Evolutionary conservation across 2,797 vertebrate genomes (phyloP).

Genomic region (Protonibea diacanthus): DNA sequence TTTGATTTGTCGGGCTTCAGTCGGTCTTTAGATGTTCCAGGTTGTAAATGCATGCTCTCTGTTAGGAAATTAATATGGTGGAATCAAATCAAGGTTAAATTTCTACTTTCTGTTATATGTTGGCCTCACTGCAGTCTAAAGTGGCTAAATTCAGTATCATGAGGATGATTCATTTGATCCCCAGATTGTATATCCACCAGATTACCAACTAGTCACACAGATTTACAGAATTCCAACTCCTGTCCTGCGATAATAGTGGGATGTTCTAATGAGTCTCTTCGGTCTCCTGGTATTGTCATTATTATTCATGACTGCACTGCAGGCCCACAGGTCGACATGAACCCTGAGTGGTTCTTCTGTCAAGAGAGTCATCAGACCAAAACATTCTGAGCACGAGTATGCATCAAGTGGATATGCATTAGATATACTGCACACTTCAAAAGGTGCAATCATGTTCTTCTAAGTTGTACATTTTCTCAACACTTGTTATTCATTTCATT

Average conservation of each 20-base stretch:
- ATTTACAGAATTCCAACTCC: constrained; percentile 22
- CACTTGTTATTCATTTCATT: not conserved
- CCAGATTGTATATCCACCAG: not conserved
- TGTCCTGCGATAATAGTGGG: constrained; percentile 30
- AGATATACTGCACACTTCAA: constrained; percentile 20
- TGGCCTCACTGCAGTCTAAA: not conserved
- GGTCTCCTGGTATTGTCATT: constrained; percentile 42
- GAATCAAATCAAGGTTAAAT: not conserved
- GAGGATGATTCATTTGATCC: constrained; percentile 29
- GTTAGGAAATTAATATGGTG: not conserved
- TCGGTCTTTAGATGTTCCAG: not conserved
- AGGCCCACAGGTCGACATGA: constrained; percentile 49
- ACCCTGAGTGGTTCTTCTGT: constrained; percentile 29
- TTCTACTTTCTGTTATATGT: not conserved
- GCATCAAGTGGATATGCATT: constrained; percentile 33
- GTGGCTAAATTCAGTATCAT: constrained; percentile 4
- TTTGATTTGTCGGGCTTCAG: not conserved
- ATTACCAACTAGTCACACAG: constrained; percentile 25
- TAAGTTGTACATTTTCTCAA: constrained; percentile 14
- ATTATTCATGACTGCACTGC: constrained; percentile 58
- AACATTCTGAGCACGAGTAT: constrained; percentile 30
- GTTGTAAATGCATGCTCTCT: not conserved
- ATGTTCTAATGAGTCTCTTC: constrained; percentile 51
- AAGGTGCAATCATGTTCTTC: constrained; percentile 33
- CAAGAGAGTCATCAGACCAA: constrained; percentile 38